Conservation (phyloP, 1,140 invertebrate genomes). For the Neodiprion fabricii region DNA sequence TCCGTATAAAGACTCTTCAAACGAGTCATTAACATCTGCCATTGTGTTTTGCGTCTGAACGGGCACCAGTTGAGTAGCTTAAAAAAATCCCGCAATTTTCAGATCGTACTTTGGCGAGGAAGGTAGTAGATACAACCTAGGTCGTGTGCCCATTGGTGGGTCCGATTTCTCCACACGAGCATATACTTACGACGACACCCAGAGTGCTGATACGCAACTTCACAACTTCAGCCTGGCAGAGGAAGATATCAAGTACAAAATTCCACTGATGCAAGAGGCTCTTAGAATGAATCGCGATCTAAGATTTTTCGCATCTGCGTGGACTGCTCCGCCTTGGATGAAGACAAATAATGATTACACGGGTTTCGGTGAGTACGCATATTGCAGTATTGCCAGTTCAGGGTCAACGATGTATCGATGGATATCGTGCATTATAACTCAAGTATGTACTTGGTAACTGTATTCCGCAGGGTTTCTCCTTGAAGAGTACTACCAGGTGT, state of each 20-base stretch:
- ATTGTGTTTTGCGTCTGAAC: too few species aligned
- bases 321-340: conserved; percentile 94
- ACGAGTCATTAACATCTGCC: too few species aligned
- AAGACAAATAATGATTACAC: conserved; percentile 77
- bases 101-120: conserved; percentile 55
- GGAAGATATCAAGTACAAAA: conserved; percentile 60
- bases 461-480: conserved; percentile 43
- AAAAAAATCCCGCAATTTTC: not conserved
- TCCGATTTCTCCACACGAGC: conserved; percentile 73
- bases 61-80: too few species aligned
- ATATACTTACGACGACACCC: conserved; percentile 75
- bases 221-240: conserved; percentile 47
- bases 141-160: conserved; percentile 71
- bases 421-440: too few species aligned
- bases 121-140: conserved; percentile 70
- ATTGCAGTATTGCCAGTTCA: too few species aligned
- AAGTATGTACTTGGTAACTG: too few species aligned
- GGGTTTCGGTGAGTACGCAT: conserved; percentile 10
- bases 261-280: conserved; percentile 48
- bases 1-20: too few species aligned
- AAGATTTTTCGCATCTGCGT: conserved; percentile 73
- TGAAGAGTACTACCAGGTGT: conserved; percentile 60
- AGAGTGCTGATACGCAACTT: conserved; percentile 39
- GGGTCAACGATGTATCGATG: too few species aligned
- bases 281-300: conserved; percentile 35